Evolutionary conservation across 1,140 invertebrate species (phyloP).

Genomic region (Papilio aristodemus): DNA sequence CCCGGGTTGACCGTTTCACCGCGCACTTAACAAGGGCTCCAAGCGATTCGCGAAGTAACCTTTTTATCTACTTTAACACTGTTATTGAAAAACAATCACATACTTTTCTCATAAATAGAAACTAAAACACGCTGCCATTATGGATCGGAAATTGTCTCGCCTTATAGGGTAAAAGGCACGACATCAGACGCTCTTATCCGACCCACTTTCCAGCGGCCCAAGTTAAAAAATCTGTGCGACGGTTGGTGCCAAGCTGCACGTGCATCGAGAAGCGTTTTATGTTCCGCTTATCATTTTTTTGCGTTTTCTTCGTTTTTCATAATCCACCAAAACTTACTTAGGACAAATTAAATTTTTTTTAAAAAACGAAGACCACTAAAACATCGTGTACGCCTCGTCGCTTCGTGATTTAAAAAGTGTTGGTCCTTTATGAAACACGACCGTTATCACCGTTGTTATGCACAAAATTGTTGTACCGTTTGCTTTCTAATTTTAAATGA

Average conservation of each 20-base stretch:
- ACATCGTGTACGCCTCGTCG: neutral
- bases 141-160: slow-evolving; percentile 58
- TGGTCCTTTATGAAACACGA: neutral
- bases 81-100: slow-evolving; percentile 33
- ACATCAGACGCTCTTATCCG: slow-evolving; percentile 54
- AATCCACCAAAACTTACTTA: too few species aligned
- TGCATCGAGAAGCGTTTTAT: neutral
- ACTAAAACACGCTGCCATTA: slow-evolving; percentile 37
- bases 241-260: neutral
- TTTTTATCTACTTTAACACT: slow-evolving; percentile 25
- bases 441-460: neutral
- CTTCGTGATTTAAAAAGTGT: neutral
- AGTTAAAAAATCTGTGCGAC: slow-evolving; percentile 44
- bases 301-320: too few species aligned
- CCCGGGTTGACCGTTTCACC: slow-evolving; percentile 2
- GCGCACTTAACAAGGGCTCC: slow-evolving; percentile 7
- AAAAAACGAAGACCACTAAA: too few species aligned
- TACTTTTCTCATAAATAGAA: slow-evolving; percentile 41
- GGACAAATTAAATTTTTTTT: too few species aligned
- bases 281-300: neutral
- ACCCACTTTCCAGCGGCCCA: slow-evolving; percentile 63
- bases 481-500: slow-evolving; percentile 17
- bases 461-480: neutral
- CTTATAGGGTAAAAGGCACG: slow-evolving; percentile 60
- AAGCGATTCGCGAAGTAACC: neutral